These are phyloP conservation scores for Spinibarbus caldwelli DNA, from an alignment of 2,797 vertebrate species.

Conservation along the genomic window DNA sequence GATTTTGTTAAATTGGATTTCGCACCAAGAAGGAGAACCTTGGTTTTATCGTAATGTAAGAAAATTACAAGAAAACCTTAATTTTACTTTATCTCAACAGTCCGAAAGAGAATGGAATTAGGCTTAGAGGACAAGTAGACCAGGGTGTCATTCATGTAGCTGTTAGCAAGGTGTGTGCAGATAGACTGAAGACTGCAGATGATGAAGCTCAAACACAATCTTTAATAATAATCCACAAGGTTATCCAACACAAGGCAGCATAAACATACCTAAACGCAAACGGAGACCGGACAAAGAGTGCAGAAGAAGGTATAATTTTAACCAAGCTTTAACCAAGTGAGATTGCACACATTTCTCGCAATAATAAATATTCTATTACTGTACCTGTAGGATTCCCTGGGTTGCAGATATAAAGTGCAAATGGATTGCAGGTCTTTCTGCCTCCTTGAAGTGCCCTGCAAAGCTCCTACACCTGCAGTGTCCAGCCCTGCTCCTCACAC, in stretches of 20 bases:
- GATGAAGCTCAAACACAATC: no score
- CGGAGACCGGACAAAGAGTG: no score
- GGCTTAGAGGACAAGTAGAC: neutral
- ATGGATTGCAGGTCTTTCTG: conserved; percentile 69
- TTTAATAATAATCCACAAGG: no score
- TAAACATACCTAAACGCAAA: no score
- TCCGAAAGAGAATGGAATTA: neutral
- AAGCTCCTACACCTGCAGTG: conserved; percentile 71
- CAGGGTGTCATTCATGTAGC: neutral
- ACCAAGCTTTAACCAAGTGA: neutral
- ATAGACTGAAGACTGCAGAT: no score
- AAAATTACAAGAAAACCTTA: conserved; percentile 2
- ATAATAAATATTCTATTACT: neutral
- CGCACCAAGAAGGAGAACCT: no score
- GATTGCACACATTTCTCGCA: neutral
- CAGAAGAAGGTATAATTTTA: neutral
- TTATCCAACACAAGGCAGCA: no score
- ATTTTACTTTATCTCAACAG: no score
- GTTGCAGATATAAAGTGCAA: conserved; percentile 77
- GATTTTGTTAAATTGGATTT: neutral
- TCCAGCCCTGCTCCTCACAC: conserved; percentile 77
- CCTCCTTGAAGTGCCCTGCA: conserved; percentile 65
- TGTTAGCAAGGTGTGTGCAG: no score
- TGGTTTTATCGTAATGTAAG: neutral
- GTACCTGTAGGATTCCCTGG: conserved; percentile 81